These are phyloP conservation scores for Thyatira batis DNA, from an alignment of 2,888 invertebrate species.

Conservation along the genomic window DNA sequence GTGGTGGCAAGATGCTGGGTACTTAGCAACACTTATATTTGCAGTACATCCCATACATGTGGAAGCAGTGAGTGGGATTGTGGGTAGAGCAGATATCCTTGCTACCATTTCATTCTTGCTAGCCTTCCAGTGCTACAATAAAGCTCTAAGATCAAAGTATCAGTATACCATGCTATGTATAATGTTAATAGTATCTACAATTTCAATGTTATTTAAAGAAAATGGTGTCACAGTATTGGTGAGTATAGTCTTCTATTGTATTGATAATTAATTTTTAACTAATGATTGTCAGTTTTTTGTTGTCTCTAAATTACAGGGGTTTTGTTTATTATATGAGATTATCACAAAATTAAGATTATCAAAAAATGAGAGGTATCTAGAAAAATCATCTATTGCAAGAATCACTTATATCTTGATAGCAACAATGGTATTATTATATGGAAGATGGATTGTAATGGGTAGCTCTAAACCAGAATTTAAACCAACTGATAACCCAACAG, in stretches of 20 bases:
- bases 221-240: constrained; percentile 95
- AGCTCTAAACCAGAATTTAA: constrained; percentile 91
- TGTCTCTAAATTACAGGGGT: constrained; percentile 68
- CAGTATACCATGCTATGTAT: constrained; percentile 40
- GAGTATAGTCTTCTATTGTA: constrained; percentile 53
- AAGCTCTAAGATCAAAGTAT: constrained; percentile 33
- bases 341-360: constrained; percentile 39
- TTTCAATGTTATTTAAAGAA: constrained; percentile 95
- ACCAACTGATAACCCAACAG: constrained; percentile 94
- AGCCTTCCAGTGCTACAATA: constrained; percentile 86
- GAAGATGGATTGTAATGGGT: constrained; percentile 90
- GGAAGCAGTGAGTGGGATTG: constrained; percentile 95
- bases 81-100: constrained; percentile 95
- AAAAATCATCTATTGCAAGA: constrained; percentile 60
- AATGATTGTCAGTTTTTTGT: background rate
- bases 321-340: constrained; percentile 88
- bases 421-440: constrained; percentile 81
- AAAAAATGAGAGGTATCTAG: constrained; percentile 7
- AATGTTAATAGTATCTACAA: constrained; percentile 72
- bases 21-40: constrained; percentile 89
- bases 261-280: background rate
- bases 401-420: constrained; percentile 72
- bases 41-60: constrained; percentile 96
- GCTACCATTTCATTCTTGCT: constrained; percentile 89
- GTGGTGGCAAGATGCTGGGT: constrained; percentile 69